phyloP scores from a whole-genome alignment of 2,113 vertebrate species.

The Coryphaenoides rupestris region DNA sequence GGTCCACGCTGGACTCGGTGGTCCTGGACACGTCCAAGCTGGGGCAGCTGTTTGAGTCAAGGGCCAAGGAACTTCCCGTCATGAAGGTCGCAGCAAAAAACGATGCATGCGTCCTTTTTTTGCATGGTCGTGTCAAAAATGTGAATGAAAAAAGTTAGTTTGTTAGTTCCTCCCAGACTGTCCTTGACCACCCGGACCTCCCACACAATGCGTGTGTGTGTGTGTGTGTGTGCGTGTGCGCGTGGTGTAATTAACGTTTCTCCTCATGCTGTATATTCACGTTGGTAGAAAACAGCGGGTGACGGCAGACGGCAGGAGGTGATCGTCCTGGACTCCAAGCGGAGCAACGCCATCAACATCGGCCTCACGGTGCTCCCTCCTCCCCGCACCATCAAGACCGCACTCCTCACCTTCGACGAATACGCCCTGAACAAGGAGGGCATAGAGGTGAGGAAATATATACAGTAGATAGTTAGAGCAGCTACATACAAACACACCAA shows the following conservation, averaged over 20 bases:
- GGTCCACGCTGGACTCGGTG: slow-evolving; percentile 94
- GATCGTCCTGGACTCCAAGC: slow-evolving; percentile 93
- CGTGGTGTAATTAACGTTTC: too few relatives aligned
- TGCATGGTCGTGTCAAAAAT: too few relatives aligned
- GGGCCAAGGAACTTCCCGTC: slow-evolving; percentile 94
- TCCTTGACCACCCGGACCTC: too few relatives aligned
- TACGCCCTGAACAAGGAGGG: slow-evolving; percentile 99
- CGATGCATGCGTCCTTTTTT: not conserved
- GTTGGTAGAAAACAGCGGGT: slow-evolving; percentile 87
- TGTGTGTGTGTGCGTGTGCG: too few relatives aligned
- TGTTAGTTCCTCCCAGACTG: too few relatives aligned
- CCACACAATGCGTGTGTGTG: too few relatives aligned
- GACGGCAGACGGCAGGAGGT: slow-evolving; percentile 96
- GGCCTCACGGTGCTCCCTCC: slow-evolving; percentile 95
- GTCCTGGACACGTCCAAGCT: slow-evolving; percentile 94
- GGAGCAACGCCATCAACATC: slow-evolving; percentile 97
- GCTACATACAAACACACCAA: too few relatives aligned
- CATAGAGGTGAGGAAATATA: slow-evolving; percentile 83
- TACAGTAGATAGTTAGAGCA: too few relatives aligned
- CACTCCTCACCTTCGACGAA: slow-evolving; percentile 97
- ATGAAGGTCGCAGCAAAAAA: slow-evolving; percentile 81
- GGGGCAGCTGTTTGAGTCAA: slow-evolving; percentile 97
- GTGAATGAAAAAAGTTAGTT: too few relatives aligned
- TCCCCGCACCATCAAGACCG: slow-evolving; percentile 95
- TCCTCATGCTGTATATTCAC: slow-evolving; percentile 18